phyloP scores from a whole-genome alignment of 2,113 vertebrate species.

The Leptocoma aspasia region DNA sequence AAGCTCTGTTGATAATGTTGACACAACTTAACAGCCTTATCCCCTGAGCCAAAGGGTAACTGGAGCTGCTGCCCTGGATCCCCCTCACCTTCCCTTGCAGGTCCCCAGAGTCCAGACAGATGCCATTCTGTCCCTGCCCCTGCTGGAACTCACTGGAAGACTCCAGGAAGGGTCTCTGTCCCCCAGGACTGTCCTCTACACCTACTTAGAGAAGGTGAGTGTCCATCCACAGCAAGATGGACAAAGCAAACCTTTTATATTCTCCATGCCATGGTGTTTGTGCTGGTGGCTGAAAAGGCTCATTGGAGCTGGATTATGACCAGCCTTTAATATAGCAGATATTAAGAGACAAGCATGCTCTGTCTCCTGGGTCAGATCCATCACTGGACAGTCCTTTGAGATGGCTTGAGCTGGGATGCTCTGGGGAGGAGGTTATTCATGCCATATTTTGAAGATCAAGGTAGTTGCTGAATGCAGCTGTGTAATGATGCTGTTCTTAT shows the following conservation, averaged over 20 bases:
- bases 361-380: neutral
- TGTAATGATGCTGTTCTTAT: neutral
- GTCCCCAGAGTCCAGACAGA: conserved; percentile 34
- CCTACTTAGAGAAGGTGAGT: conserved; percentile 81
- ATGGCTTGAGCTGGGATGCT: neutral
- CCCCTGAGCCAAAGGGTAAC: neutral
- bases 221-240: no score
- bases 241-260: neutral
- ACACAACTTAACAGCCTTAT: neutral
- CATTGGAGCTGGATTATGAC: neutral
- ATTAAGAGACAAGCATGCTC: neutral
- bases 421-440: neutral
- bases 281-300: neutral
- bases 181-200: conserved; percentile 76
- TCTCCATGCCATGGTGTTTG: neutral
- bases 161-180: conserved; percentile 70
- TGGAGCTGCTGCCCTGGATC: neutral
- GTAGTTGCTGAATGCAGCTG: neutral
- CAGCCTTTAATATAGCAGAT: neutral
- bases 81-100: conserved; percentile 42
- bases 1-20: neutral
- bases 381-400: neutral
- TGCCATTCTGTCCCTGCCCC: conserved; percentile 67
- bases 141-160: conserved; percentile 66
- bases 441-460: neutral